phyloP scores from a whole-genome alignment of 1,140 invertebrate genomes.

The Thaumatotibia leucotreta region DNA sequence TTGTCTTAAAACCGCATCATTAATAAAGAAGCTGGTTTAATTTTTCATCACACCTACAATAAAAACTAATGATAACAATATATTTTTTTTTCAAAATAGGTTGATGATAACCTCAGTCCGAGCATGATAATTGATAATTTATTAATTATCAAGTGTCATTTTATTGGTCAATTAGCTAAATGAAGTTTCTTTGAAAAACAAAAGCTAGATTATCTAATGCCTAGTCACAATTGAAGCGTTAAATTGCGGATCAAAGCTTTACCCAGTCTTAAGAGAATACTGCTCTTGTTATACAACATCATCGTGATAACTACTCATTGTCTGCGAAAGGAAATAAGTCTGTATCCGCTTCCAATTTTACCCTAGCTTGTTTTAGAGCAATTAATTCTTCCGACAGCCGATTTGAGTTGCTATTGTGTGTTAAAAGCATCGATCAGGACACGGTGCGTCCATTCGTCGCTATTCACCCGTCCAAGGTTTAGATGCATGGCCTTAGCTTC shows the following conservation, averaged over 20 bases:
- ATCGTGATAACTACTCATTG: slow-evolving; percentile 53
- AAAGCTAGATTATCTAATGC: slow-evolving; percentile 36
- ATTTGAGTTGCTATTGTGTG: slow-evolving; percentile 33
- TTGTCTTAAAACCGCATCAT: background rate
- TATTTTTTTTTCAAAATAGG: background rate
- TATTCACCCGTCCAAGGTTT: slow-evolving; percentile 54
- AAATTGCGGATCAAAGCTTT: slow-evolving; percentile 30
- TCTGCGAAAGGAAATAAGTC: slow-evolving; percentile 53
- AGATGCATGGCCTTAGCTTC: slow-evolving; percentile 50
- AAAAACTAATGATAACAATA: background rate
- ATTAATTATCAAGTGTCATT: background rate
- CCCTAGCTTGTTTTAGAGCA: slow-evolving; percentile 22
- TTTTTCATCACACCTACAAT: background rate
- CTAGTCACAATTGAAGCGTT: slow-evolving; percentile 35
- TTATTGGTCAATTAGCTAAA: background rate
- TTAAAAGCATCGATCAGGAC: slow-evolving; percentile 33
- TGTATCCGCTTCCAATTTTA: slow-evolving; percentile 47
- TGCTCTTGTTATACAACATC: slow-evolving; percentile 46
- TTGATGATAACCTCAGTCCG: background rate
- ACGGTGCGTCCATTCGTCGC: slow-evolving; percentile 38
- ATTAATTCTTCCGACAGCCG: slow-evolving; percentile 23
- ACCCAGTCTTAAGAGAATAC: background rate
- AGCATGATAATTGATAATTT: background rate
- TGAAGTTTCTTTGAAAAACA: background rate
- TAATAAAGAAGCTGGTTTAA: too few species aligned